Evolutionary conservation across 2,888 invertebrate species (phyloP), one percentile per base, ranked within the genome.

Genomic region (Ophion ellenae): DNA sequence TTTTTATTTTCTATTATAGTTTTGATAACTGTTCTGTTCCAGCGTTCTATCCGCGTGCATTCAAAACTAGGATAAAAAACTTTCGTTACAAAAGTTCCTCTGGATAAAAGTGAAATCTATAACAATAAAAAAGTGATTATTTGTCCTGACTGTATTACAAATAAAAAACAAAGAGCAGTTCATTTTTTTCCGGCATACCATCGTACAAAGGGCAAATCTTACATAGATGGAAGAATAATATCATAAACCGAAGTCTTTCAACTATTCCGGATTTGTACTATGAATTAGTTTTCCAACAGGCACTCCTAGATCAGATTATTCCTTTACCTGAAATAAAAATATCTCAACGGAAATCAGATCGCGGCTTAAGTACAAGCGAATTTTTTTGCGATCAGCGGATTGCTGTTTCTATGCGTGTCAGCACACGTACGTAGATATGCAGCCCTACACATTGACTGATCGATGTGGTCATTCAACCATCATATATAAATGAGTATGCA

Each of bases 321-420:
- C 79, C 66, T 77, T 77, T 10, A 69, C 57, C 17, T 57, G 32
- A 59, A 61, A 81, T 40, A 69, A 45, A 32, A 59, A 84, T 81
- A 76, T 67, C 73, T 73, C 53, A 67, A 73, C 73, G 69, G 53
- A 74, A 74, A 92, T 92, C 92, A 90, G 92, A 92, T 91, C 91
- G 92, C 91, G 92, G 92, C 90, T 90, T 89, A 90, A 90, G 90
- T 92, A 92, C 92, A 91, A 92, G 92, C 89, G 66, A 84, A 88
- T 88, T 91, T 91, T 90, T 91, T 90, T 90, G 86, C 89, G 89
- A 91, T 91, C 90, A 89, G 87, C 89, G 89, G 90, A 92, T 92
- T 91, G 90, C 91, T 91, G 89, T 36, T 45, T 14, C 47, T 47
- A 70, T 81, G 86, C 71, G 87, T 77, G 79, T 87, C 87, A 86